Evolutionary conservation across 2,797 vertebrate species (phyloP).

Genomic region (Emys orbicularis): DNA sequence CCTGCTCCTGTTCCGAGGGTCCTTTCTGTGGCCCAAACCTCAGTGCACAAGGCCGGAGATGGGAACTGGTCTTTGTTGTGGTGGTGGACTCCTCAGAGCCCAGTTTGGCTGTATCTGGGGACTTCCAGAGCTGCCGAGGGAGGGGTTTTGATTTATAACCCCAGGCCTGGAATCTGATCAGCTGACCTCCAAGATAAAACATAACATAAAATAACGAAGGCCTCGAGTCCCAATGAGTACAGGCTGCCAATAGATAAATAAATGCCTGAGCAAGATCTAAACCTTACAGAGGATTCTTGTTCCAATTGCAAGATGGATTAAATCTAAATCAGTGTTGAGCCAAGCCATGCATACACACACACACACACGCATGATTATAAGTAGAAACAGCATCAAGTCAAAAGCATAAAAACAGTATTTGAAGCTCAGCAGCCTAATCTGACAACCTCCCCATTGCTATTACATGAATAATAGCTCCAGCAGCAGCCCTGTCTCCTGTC

Average conservation of each 20-base stretch:
- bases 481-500: neutral
- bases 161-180: neutral
- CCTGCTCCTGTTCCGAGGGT: neutral
- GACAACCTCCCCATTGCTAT: neutral
- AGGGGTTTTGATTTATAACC: neutral
- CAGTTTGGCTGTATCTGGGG: fast-evolving
- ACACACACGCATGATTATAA: neutral
- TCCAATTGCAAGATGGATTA: fast-evolving
- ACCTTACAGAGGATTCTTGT: neutral
- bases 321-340: fast-evolving
- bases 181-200: neutral
- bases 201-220: neutral
- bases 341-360: fast-evolving
- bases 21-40: neutral
- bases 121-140: fast-evolving
- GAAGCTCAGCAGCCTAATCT: neutral
- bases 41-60: neutral
- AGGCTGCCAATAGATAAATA: neutral
- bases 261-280: neutral
- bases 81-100: neutral
- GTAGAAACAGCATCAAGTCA: neutral
- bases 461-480: neutral
- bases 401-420: neutral
- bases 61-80: neutral
- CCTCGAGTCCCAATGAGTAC: neutral